A percentile compares a stretch with the other conserved stretches of the same genome.
phyloP scores from a whole-genome alignment of 2,888 invertebrate genomes.

The Eueremaeus valkanovi region DNA sequence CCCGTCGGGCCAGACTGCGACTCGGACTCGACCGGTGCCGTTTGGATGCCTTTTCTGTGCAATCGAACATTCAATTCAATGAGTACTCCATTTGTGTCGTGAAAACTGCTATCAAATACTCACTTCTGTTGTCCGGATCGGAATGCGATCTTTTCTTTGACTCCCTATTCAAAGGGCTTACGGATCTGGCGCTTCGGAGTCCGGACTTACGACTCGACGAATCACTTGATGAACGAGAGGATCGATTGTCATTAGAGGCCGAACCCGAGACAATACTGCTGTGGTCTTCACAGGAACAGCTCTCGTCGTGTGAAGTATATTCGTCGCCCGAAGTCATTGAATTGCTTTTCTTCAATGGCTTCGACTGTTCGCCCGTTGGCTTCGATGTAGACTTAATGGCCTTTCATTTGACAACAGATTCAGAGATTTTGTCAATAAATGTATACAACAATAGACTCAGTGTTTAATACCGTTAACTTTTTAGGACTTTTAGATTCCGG shows the following conservation, averaged over 20 bases:
- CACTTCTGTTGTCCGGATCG: not conserved
- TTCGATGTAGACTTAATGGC: slow-evolving; percentile 5
- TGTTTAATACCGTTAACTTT: not conserved
- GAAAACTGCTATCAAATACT: too few species aligned
- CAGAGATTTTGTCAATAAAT: not conserved
- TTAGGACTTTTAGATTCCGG: not conserved
- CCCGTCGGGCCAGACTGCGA: slow-evolving; percentile 19
- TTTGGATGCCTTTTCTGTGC: slow-evolving; percentile 4
- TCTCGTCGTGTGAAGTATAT: slow-evolving; percentile 35
- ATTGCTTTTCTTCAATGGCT: not conserved
- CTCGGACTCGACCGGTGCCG: slow-evolving; percentile 4
- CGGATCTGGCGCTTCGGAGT: not conserved
- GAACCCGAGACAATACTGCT: slow-evolving; percentile 39
- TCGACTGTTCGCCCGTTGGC: not conserved
- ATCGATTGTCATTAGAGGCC: slow-evolving; percentile 9
- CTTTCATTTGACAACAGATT: not conserved
- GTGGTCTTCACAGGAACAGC: slow-evolving; percentile 44
- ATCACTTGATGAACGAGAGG: slow-evolving; percentile 34
- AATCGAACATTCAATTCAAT: not conserved
- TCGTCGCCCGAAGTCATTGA: not conserved
- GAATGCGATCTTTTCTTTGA: not conserved
- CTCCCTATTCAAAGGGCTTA: not conserved
- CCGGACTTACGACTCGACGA: slow-evolving; percentile 39
- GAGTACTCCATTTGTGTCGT: not conserved
- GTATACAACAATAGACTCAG: not conserved